Percentiles rank a stretch among this genome's conserved stretches.
Evolutionary conservation across 2,797 vertebrate genomes (phyloP).

Genomic region (Chelon auratus): DNA sequence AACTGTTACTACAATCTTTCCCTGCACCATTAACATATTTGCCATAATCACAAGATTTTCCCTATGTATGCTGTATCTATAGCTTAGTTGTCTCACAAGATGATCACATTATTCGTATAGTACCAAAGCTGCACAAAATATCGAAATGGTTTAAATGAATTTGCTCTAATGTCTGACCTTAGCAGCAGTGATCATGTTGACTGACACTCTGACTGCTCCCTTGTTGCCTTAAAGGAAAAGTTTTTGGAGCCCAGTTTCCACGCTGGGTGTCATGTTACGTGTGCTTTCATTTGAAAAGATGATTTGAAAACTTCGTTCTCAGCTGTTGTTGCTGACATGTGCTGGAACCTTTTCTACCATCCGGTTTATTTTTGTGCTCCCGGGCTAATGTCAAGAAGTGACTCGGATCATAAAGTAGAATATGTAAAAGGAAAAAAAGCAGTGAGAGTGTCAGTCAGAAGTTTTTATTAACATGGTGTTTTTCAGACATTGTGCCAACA

Average conservation of each 20-base stretch:
- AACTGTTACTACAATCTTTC: background rate
- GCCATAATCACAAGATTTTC: background rate
- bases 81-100: background rate
- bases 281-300: conserved; percentile 39
- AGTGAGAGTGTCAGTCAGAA: conserved; percentile 15
- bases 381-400: background rate
- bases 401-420: background rate
- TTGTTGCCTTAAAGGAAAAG: too few species aligned
- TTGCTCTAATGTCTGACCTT: background rate
- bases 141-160: too few species aligned
- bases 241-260: conserved; percentile 15
- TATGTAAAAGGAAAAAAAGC: conserved; percentile 19
- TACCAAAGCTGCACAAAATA: background rate
- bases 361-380: background rate
- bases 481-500: conserved; percentile 6
- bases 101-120: too few species aligned
- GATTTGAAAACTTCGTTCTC: conserved; percentile 38
- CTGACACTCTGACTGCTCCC: background rate
- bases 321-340: conserved; percentile 6
- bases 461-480: conserved; percentile 55
- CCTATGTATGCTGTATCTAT: background rate
- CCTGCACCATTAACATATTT: background rate
- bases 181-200: too few species aligned
- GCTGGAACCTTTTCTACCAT: background rate
- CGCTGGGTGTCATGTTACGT: background rate